Evolutionary conservation across 2,113 vertebrate genomes (phyloP).

Genomic region (human (Homo sapiens)): DNA sequence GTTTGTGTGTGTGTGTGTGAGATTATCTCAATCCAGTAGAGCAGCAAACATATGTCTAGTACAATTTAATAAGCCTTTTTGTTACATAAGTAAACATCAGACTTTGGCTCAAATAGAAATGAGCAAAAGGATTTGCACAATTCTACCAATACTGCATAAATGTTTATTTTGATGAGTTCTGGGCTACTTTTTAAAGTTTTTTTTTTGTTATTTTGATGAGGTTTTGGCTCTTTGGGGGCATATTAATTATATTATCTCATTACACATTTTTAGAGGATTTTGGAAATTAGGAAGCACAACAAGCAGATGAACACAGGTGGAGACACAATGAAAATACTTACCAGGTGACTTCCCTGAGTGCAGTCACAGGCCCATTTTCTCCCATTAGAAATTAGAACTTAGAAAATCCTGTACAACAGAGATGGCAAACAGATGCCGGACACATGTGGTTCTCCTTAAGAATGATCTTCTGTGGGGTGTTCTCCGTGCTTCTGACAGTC

Average conservation of each 20-base stretch:
- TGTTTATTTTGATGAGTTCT: background rate
- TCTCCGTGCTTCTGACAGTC: background rate
- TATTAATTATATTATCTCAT: background rate
- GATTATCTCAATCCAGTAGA: background rate
- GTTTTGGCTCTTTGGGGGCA: background rate
- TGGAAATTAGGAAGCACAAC: conserved; percentile 21
- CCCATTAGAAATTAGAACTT: conserved; percentile 54
- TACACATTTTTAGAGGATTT: background rate
- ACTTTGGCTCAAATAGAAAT: background rate
- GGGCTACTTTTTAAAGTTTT: background rate
- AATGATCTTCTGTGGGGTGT: background rate
- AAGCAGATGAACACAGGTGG: background rate
- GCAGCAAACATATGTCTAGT: background rate
- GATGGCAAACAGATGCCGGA: conserved; percentile 43
- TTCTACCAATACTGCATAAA: background rate
- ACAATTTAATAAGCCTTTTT: background rate
- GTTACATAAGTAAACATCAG: background rate
- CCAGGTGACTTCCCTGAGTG: conserved; percentile 5
- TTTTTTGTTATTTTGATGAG: background rate
- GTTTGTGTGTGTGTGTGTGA: background rate
- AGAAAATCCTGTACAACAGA: conserved; percentile 29
- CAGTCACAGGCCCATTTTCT: background rate
- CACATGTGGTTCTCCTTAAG: background rate
- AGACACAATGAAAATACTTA: background rate
- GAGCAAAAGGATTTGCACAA: background rate